These are phyloP conservation scores for Parauchenoglanis ngamensis DNA, from an alignment of 2,797 vertebrate species.

Conservation along the genomic window DNA sequence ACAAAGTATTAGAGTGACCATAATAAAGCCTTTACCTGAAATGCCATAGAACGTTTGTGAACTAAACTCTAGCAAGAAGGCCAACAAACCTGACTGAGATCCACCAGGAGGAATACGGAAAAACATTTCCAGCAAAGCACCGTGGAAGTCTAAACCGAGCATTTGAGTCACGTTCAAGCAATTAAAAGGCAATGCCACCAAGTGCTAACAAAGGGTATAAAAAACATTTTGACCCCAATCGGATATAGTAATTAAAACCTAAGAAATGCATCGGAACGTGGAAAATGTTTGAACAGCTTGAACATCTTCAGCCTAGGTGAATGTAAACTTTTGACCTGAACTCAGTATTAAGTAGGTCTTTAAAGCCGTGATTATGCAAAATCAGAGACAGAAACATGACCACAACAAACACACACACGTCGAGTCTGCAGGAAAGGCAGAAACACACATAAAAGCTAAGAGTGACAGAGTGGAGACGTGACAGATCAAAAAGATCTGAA, in stretches of 20 bases:
- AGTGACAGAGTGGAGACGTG: background rate
- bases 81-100: background rate
- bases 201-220: background rate
- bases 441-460: background rate
- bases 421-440: background rate
- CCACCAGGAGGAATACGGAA: background rate
- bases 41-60: background rate
- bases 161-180: background rate
- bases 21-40: background rate
- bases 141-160: background rate
- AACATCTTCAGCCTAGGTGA: background rate
- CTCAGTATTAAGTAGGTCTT: background rate
- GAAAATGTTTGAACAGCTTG: background rate
- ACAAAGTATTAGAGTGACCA: background rate
- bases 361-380: background rate
- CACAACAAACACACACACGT: no score
- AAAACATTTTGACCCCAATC: background rate
- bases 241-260: background rate
- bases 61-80: background rate
- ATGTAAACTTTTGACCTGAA: background rate
- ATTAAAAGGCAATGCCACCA: background rate
- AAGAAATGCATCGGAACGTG: background rate
- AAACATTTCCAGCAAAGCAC: background rate
- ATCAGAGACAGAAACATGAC: background rate
- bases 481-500: background rate